Conservation (phyloP, 2,797 vertebrate species). For the Gallinago solitaria region DNA sequence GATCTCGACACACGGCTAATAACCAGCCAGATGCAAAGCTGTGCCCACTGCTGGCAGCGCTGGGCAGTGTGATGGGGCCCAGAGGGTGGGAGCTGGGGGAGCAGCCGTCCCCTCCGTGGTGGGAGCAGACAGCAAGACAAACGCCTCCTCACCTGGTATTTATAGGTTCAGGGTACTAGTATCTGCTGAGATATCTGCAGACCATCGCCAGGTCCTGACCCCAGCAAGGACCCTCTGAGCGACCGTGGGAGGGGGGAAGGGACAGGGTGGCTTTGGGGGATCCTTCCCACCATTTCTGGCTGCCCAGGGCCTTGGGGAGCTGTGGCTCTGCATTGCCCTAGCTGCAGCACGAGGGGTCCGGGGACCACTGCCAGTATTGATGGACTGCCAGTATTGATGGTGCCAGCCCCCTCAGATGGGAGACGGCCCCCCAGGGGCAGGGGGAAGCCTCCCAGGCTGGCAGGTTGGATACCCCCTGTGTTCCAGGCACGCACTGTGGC, state of each 20-base stretch:
- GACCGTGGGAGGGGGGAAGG: accelerated
- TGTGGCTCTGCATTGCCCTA: neutral
- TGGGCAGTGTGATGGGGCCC: neutral
- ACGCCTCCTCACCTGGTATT: accelerated
- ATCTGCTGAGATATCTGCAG: neutral
- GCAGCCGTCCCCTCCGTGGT: neutral
- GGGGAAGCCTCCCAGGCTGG: accelerated
- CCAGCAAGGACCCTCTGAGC: neutral
- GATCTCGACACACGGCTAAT: neutral
- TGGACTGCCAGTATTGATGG: neutral
- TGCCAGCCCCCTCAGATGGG: accelerated
- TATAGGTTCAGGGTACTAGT: accelerated
- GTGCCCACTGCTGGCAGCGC: neutral
- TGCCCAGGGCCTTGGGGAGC: neutral
- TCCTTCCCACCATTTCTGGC: neutral
- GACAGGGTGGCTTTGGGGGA: neutral
- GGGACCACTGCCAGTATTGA: neutral
- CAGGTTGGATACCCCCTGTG: accelerated
- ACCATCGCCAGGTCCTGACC: accelerated
- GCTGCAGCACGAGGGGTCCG: accelerated
- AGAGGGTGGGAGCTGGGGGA: neutral
- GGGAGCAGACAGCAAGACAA: neutral
- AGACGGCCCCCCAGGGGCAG: neutral
- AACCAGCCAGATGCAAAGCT: neutral
- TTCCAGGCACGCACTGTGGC: neutral